Evolutionary conservation across 2,888 invertebrate genomes (phyloP).

Genomic region (Diarsia brunnea): DNA sequence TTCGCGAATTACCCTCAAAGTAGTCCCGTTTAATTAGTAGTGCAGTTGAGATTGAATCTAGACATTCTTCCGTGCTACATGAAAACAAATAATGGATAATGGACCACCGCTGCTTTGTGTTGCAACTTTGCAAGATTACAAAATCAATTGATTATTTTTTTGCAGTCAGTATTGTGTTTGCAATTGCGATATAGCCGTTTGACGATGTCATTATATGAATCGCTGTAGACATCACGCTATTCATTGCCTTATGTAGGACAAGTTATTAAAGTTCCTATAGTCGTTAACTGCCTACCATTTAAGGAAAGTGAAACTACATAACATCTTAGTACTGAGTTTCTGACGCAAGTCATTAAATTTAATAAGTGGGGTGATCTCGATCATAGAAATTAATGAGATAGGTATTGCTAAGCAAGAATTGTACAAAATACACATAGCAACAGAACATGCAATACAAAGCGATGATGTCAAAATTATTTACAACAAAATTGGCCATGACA

Average conservation of each 20-base stretch:
- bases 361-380: not conserved
- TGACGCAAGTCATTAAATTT: not conserved
- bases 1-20: not conserved
- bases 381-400: not conserved
- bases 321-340: not conserved
- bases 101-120: not conserved
- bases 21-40: not conserved
- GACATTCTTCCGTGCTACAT: not conserved
- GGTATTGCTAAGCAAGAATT: not conserved
- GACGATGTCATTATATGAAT: conserved; percentile 23
- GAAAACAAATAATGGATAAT: too few species aligned
- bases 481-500: too few species aligned
- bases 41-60: not conserved
- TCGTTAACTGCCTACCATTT: conserved; percentile 16
- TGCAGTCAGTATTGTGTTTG: not conserved
- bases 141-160: not conserved
- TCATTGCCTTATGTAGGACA: conserved; percentile 9
- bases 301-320: conserved; percentile 4
- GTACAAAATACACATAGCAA: not conserved
- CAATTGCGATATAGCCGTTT: not conserved
- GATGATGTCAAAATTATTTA: not conserved
- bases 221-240: conserved; percentile 3
- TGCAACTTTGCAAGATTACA: not conserved
- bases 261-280: conserved; percentile 16
- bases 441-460: not conserved